Base-by-base conservation (phyloP, 2,888 invertebrate genomes). In the Epiblema foenella region DNA sequence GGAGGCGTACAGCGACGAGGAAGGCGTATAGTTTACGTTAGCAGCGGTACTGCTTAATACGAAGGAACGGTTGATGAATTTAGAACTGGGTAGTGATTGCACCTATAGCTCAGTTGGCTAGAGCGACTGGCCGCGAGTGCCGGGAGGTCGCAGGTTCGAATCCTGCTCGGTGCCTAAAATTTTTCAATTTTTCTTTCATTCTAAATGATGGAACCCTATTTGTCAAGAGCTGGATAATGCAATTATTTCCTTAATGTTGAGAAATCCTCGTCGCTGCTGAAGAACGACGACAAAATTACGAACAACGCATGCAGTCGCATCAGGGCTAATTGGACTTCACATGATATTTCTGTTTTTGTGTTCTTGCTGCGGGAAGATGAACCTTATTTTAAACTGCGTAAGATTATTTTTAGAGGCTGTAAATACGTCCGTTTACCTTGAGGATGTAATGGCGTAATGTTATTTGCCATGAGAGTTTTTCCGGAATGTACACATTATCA, bases 171-270 rank as follows among this genome's bases (percentile, higher is more conserved):
- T n/a, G n/a, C n/a, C n/a, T n/a, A n/a, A n/a, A n/a, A n/a, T n/a
- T n/a, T n/a, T n/a, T n/a, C n/a, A n/a, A n/a, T n/a, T n/a, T n/a
- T n/a, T n/a, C n/a, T n/a, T n/a, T n/a, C n/a, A n/a, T n/a, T n/a
- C n/a, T n/a, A n/a, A n/a, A n/a, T n/a, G n/a, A n/a, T 46, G 46
- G 46, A n/a, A 46, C 46, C 46, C 46, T 46, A 46, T n/a, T 46
- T n/a, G 46, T 7, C n/a, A 46, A n/a, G 46, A 5, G 42, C 42
- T n/a, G n/a, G 12, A n/a, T 46, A 46, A 46, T 46, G 46, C 46
- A 46, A 46, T 46, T 46, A n/a, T 46, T n/a, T n/a, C 46, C 46
- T 46, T 46, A 46, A 42, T 42, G 15, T 15, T 15, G 5, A 15
- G 33, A 33, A 42, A 46, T 46, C 46, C n/a, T 8, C 42, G 42